phyloP scores from a whole-genome alignment of 2,888 invertebrate species.

The Thera obeliscata region DNA sequence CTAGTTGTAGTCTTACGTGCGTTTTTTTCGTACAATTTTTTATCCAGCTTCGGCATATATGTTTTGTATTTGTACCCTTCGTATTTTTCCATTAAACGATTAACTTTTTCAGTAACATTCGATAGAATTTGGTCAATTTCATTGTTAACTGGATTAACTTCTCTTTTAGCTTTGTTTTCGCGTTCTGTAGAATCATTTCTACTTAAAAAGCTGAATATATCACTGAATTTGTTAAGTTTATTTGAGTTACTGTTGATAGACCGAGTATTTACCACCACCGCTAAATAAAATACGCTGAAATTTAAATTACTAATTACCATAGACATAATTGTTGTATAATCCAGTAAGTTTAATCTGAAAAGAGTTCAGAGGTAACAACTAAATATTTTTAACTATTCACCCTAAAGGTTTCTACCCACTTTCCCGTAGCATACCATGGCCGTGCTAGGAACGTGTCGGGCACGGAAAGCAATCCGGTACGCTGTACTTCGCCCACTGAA shows the following conservation, averaged over 20 bases:
- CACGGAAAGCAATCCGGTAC: too few species aligned
- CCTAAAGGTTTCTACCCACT: too few species aligned
- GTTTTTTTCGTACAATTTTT: slow-evolving; percentile 15
- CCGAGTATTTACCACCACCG: slow-evolving; percentile 7
- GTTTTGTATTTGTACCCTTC: background rate
- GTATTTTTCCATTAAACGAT: slow-evolving; percentile 13
- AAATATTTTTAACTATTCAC: too few species aligned
- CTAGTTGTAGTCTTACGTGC: slow-evolving; percentile 1
- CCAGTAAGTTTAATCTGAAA: too few species aligned
- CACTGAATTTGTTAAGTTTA: slow-evolving; percentile 6
- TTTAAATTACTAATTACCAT: background rate
- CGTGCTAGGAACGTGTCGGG: too few species aligned
- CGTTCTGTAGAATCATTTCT: slow-evolving; percentile 1
- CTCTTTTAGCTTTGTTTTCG: slow-evolving; percentile 3
- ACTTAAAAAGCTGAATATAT: slow-evolving; percentile 5
- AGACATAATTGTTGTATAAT: too few species aligned
- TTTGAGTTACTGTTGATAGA: slow-evolving; percentile 8
- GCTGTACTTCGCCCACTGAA: too few species aligned
- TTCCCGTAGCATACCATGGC: too few species aligned
- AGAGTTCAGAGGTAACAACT: too few species aligned
- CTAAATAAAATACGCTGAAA: slow-evolving; percentile 31
- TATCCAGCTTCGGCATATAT: slow-evolving; percentile 13
- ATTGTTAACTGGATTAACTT: background rate
- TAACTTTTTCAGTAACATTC: slow-evolving; percentile 17
- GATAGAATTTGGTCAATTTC: slow-evolving; percentile 14